Percentiles rank a stretch among this genome's conserved stretches.
phyloP scores from a whole-genome alignment of 2,888 invertebrate genomes.

The Drosophila multiciliata region DNA sequence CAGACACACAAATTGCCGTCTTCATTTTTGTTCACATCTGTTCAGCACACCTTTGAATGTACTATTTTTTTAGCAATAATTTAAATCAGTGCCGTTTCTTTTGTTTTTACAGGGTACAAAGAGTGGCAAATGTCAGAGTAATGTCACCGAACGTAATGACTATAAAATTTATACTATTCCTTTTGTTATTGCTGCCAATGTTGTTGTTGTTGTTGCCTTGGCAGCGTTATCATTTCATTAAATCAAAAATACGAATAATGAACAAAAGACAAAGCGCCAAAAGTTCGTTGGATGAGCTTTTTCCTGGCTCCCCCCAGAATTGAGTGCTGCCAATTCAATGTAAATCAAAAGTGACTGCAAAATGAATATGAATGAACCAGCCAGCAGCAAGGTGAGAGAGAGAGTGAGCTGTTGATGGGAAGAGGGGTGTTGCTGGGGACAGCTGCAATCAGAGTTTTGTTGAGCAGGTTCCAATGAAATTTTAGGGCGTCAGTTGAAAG shows the following conservation, averaged over 20 bases:
- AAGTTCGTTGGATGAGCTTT: constrained; percentile 36
- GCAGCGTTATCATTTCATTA: constrained; percentile 73
- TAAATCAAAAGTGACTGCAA: constrained; percentile 55
- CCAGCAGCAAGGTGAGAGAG: constrained; percentile 4
- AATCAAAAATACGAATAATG: constrained; percentile 64
- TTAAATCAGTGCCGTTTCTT: background rate
- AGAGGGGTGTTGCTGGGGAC: background rate
- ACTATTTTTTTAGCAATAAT: background rate
- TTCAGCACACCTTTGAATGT: background rate
- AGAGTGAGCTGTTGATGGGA: background rate
- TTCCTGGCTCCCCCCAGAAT: constrained; percentile 16
- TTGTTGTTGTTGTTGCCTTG: constrained; percentile 8
- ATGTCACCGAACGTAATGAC: constrained; percentile 60
- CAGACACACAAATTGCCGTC: background rate
- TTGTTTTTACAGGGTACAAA: constrained; percentile 2
- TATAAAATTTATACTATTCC: constrained; percentile 59
- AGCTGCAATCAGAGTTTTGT: constrained; percentile 45
- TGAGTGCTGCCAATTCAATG: constrained; percentile 69
- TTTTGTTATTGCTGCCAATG: constrained; percentile 18
- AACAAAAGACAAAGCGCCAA: constrained; percentile 48
- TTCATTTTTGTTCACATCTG: background rate
- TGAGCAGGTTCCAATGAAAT: constrained; percentile 53
- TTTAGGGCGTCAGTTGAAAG: constrained; percentile 23
- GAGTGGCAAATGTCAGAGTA: constrained; percentile 41
- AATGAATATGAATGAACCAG: constrained; percentile 56